Conservation (phyloP, 2,113 vertebrate genomes). For the Ptychochromis oligacanthus region DNA sequence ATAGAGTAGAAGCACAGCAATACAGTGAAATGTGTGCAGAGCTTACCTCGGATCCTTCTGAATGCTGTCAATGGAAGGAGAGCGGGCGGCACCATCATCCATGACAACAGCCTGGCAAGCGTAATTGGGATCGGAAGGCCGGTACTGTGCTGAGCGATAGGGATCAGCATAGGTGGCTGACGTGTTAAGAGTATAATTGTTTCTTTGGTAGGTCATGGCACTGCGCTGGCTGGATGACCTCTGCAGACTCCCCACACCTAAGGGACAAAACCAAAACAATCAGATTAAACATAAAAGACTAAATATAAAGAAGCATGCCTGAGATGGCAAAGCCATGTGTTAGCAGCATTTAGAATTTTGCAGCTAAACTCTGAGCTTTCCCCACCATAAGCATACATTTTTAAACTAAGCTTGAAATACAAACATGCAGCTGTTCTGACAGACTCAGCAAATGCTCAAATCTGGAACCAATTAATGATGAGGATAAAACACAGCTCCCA, state of each 20-base stretch:
- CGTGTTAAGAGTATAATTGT: conserved; percentile 86
- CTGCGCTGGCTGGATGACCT: conserved; percentile 92
- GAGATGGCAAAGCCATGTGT: background rate
- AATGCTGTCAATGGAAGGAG: conserved; percentile 97
- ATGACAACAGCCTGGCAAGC: conserved; percentile 75
- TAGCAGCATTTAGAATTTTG: conserved; percentile 34
- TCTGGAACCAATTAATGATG: conserved; percentile 73
- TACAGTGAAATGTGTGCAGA: background rate
- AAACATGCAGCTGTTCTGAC: conserved; percentile 50
- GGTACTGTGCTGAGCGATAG: conserved; percentile 86
- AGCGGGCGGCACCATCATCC: conserved; percentile 89
- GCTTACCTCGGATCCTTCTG: conserved; percentile 95
- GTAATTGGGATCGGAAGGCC: conserved; percentile 85
- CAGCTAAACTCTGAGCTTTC: conserved; percentile 27
- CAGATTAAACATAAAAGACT: conserved; percentile 1
- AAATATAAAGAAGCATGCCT: background rate
- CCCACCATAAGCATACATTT: conserved; percentile 11
- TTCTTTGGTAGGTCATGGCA: conserved; percentile 96
- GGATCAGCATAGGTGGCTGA: conserved; percentile 88
- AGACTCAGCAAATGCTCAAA: conserved; percentile 58
- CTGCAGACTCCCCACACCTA: conserved; percentile 93
- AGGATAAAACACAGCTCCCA: conserved; percentile 65
- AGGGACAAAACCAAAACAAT: background rate
- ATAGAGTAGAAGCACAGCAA: background rate
- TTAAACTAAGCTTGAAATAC: conserved; percentile 45